Conservation (phyloP, 2,113 vertebrate genomes). For the Copsychus sechellarum region DNA sequence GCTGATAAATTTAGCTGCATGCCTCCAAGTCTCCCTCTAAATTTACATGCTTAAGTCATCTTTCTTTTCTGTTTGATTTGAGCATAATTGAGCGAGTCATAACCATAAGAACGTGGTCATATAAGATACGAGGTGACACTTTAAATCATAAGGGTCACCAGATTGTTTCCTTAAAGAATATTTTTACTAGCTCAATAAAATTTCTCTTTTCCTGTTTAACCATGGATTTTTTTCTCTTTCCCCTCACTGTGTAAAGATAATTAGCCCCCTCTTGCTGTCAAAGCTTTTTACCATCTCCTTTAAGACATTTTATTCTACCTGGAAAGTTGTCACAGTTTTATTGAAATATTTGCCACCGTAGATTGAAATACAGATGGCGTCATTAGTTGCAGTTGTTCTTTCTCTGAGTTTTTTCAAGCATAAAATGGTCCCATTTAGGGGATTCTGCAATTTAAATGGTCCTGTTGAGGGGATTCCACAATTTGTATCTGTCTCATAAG, state of each 20-base stretch:
- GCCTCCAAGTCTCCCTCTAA: slow-evolving; percentile 57
- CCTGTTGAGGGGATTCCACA: background rate
- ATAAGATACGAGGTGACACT: background rate
- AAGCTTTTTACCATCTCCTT: background rate
- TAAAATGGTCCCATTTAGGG: background rate
- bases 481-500: slow-evolving; percentile 55
- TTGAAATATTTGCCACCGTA: background rate
- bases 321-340: background rate
- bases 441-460: slow-evolving; percentile 25
- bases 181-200: background rate
- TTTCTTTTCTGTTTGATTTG: slow-evolving; percentile 48
- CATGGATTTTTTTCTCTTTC: background rate
- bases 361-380: background rate
- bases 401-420: background rate
- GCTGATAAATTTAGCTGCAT: slow-evolving; percentile 65
- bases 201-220: background rate
- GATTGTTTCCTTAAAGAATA: background rate
- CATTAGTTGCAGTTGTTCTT: background rate
- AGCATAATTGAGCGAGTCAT: slow-evolving; percentile 14
- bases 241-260: background rate
- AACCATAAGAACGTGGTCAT: background rate
- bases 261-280: background rate
- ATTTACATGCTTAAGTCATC: slow-evolving; percentile 65
- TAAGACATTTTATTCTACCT: background rate
- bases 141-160: background rate